Base-by-base conservation (phyloP, 2,797 vertebrate species). In the Neopelma chrysocephalum region DNA sequence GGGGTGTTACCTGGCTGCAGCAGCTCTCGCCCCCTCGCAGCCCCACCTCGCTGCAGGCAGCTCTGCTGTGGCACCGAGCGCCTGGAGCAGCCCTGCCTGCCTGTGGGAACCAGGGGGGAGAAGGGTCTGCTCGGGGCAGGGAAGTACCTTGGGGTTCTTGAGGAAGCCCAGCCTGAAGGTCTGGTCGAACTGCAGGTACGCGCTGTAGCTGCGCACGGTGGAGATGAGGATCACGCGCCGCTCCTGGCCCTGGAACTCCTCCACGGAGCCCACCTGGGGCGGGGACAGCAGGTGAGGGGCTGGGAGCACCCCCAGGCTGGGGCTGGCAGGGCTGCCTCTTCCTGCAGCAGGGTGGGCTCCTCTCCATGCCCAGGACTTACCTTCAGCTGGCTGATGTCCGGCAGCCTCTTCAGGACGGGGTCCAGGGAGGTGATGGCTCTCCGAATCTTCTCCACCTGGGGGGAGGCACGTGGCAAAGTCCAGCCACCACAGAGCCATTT, bases 161-260 rank as follows among this genome's bases (percentile, higher is more conserved):
- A 99, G 98, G 95, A 99, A 99, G 93, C 99, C 99, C 73, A 99
- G 98, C 51, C 96, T 98, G 91, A 99, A 99, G 4, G 97, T 6
- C n/a, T 98, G 78, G 65, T 99, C 99, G 0, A 98, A 64, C 42
- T 96, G 93, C 2, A 97, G n/a, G 73, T 98, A 98, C 2, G 97
- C 3, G 8, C 84, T 54, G 96, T 95, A 98, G 98, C 99, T 99
- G n/a, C 99, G 98, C 45, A 99, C 99, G 0, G 99, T 95, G 32
- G 99, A 99, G 96, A 99, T 98, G 89, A 99, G 81, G 95, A 99
- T 98, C 47, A 99, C 97, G 1, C 90, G 98, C 40, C 98, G 98
- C 90, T 99, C 99, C 97, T 99, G 99, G 64, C 99, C 99, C 95
- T 99, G 99, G 97, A 99, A 99, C 97, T 99, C 98, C 93, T 99